phyloP scores from a whole-genome alignment of 2,888 invertebrate genomes.

The Himalopsyche japonica region DNA sequence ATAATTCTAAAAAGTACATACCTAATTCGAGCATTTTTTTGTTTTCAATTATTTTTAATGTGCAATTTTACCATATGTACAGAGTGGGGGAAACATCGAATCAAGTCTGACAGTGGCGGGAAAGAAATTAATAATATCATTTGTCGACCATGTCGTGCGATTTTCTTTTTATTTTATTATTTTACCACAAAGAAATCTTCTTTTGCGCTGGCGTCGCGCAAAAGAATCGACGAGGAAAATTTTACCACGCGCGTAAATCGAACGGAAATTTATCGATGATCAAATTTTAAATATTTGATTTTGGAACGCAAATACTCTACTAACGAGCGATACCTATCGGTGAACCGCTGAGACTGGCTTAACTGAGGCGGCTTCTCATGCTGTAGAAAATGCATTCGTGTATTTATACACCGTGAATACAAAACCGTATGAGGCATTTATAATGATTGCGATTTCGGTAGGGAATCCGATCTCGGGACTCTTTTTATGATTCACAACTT shows the following conservation, averaged over 20 bases:
- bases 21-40: background rate
- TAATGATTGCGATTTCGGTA: no score
- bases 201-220: background rate
- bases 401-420: background rate
- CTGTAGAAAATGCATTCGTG: background rate
- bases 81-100: constrained; percentile 31
- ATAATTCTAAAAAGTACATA: background rate
- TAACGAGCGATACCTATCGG: background rate
- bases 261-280: background rate
- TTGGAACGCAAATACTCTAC: background rate
- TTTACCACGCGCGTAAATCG: constrained; percentile 2
- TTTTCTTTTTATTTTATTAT: background rate
- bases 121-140: constrained; percentile 5
- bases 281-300: constrained; percentile 18
- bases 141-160: constrained; percentile 34
- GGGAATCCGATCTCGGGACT: no score
- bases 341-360: constrained; percentile 7
- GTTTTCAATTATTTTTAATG: background rate
- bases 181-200: constrained; percentile 12
- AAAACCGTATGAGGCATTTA: background rate
- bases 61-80: constrained; percentile 35
- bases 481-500: no score
- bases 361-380: background rate
- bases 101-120: constrained; percentile 14
- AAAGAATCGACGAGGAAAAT: background rate